Conservation (phyloP, 2,113 vertebrate species). For the Alaudala cheleensis region DNA sequence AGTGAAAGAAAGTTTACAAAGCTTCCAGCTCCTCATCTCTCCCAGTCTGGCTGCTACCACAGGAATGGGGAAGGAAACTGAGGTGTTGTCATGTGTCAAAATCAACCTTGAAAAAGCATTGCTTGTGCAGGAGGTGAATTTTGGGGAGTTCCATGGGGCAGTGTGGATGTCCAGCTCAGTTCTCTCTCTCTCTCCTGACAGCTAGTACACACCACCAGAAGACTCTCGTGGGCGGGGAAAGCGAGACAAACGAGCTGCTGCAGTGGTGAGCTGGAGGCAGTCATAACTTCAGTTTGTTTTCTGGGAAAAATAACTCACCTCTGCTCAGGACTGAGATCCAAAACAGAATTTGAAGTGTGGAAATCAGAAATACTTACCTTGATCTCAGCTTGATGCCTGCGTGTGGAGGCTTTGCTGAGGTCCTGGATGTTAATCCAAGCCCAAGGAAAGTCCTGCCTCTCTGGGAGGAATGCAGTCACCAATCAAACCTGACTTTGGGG, state of each 20-base stretch:
- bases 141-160: not conserved
- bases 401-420: not conserved
- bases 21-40: not conserved
- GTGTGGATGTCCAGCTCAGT: not conserved
- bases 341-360: not conserved
- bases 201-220: not conserved
- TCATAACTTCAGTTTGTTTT: not conserved
- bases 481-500: not conserved
- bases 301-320: not conserved
- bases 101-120: not conserved
- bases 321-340: not conserved
- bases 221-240: not conserved
- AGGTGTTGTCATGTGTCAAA: not conserved
- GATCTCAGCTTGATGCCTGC: not conserved
- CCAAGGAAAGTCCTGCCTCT: not conserved
- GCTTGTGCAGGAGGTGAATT: not conserved
- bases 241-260: not conserved
- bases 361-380: not conserved
- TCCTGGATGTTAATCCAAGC: not conserved
- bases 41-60: not conserved
- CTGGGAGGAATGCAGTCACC: not conserved
- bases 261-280: conserved; percentile 41
- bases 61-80: not conserved
- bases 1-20: not conserved
- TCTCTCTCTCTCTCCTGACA: not conserved